Evolutionary conservation across 2,113 vertebrate genomes (phyloP).

Genomic region (Gadus chalcogrammus): DNA sequence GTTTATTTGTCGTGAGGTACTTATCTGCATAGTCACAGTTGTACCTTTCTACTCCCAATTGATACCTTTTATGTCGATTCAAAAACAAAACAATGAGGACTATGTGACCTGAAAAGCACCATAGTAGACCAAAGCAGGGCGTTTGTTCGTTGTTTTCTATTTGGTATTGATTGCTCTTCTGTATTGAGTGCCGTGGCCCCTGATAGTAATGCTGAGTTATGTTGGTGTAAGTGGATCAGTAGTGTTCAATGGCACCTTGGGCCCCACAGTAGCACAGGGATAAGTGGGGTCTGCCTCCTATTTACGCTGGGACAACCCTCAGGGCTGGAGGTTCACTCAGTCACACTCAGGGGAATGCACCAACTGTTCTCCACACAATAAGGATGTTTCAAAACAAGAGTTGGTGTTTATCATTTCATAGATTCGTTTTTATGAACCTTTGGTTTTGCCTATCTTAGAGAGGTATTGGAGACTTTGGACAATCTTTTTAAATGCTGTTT

Average conservation of each 20-base stretch:
- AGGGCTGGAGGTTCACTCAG: no score
- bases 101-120: not conserved
- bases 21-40: not conserved
- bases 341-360: no score
- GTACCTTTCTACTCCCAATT: not conserved
- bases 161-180: slow-evolving; percentile 45
- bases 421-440: no score
- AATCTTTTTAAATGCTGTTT: no score
- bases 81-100: not conserved
- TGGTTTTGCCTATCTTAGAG: no score
- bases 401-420: no score
- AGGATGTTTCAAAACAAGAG: no score
- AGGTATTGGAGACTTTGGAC: no score
- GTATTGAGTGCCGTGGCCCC: slow-evolving; percentile 23
- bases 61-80: not conserved
- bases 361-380: no score
- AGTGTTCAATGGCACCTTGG: slow-evolving; percentile 57
- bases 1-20: slow-evolving; percentile 2
- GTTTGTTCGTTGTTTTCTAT: slow-evolving; percentile 46
- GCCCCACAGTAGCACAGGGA: slow-evolving; percentile 48
- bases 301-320: no score
- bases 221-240: slow-evolving; percentile 41
- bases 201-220: slow-evolving; percentile 35
- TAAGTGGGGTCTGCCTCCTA: slow-evolving; percentile 27
- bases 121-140: not conserved